phyloP scores from a whole-genome alignment of 2,888 invertebrate genomes.

The Drosophila dives region DNA sequence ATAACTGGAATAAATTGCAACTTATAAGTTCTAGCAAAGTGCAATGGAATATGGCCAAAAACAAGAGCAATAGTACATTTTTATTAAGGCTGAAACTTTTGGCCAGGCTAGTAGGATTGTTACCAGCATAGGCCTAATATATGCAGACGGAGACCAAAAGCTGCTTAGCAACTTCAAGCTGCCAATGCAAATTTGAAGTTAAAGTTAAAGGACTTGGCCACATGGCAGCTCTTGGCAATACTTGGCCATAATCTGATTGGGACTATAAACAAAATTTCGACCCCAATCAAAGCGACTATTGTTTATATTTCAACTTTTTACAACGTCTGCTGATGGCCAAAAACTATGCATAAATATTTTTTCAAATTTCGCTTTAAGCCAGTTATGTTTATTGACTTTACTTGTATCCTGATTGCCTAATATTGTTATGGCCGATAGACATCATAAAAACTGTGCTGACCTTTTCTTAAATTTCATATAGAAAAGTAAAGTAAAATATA shows the following conservation, averaged over 20 bases:
- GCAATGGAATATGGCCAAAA: slow-evolving; percentile 8
- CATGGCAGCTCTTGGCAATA: slow-evolving; percentile 17
- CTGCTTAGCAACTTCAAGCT: slow-evolving; percentile 40
- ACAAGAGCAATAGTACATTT: slow-evolving; percentile 21
- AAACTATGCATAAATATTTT: slow-evolving; percentile 25
- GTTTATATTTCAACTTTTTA: slow-evolving; percentile 55
- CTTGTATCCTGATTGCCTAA: neutral
- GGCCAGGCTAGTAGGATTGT: slow-evolving; percentile 10
- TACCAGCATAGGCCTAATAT: slow-evolving; percentile 50
- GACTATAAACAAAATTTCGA: slow-evolving; percentile 55
- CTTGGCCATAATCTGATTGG: slow-evolving; percentile 43
- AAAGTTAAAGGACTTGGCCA: slow-evolving; percentile 30
- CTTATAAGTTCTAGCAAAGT: slow-evolving; percentile 41
- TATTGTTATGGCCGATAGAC: neutral
- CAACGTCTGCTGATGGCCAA: slow-evolving; percentile 27
- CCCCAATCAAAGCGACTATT: slow-evolving; percentile 76
- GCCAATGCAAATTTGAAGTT: slow-evolving; percentile 56
- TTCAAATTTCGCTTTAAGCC: slow-evolving; percentile 11
- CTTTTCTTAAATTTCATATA: neutral
- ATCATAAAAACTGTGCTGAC: neutral
- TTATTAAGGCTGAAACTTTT: slow-evolving; percentile 33
- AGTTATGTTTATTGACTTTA: slow-evolving; percentile 11
- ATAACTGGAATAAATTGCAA: slow-evolving; percentile 48
- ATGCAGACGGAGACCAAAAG: slow-evolving; percentile 49
- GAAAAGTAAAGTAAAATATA: neutral